phyloP scores from a whole-genome alignment of 2,888 invertebrate genomes.

The Drosophila parthenogenetica region DNA sequence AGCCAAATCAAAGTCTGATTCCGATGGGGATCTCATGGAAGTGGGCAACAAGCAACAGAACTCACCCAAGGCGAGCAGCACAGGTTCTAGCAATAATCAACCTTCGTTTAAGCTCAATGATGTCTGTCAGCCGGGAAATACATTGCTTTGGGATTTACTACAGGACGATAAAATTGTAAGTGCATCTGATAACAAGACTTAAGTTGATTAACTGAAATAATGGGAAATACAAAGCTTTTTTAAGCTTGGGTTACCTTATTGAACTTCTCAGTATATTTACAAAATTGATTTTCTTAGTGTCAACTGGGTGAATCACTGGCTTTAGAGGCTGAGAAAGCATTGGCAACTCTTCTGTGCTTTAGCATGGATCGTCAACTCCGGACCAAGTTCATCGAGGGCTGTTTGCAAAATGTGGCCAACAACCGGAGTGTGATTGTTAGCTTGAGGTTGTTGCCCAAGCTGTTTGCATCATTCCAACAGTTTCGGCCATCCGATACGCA shows the following conservation, averaged over 20 bases:
- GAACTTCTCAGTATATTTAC: too few relatives aligned
- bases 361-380: slow-evolving; percentile 95
- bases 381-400: slow-evolving; percentile 98
- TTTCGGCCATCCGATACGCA: slow-evolving; percentile 94
- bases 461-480: slow-evolving; percentile 96
- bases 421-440: slow-evolving; percentile 97
- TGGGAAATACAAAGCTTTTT: too few relatives aligned
- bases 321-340: slow-evolving; percentile 96
- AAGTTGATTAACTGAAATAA: too few relatives aligned
- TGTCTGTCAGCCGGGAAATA: slow-evolving; percentile 96
- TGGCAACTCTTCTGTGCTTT: slow-evolving; percentile 95
- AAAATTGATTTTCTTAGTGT: slow-evolving; percentile 85
- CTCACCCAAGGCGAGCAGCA: slow-evolving; percentile 55
- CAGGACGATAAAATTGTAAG: slow-evolving; percentile 95
- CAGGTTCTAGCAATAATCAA: slow-evolving; percentile 52
- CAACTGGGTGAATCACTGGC: slow-evolving; percentile 95
- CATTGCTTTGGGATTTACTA: slow-evolving; percentile 96
- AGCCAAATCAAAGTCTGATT: slow-evolving; percentile 71
- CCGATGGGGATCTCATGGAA: slow-evolving; percentile 74
- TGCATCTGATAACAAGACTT: slow-evolving; percentile 8
- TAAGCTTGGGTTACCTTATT: too few relatives aligned
- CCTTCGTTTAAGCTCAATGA: slow-evolving; percentile 86
- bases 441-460: slow-evolving; percentile 93
- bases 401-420: slow-evolving; percentile 94
- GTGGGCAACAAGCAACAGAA: slow-evolving; percentile 56